Evolutionary conservation across 2,888 invertebrate genomes (phyloP).

Genomic region (Geophilus truncorum): DNA sequence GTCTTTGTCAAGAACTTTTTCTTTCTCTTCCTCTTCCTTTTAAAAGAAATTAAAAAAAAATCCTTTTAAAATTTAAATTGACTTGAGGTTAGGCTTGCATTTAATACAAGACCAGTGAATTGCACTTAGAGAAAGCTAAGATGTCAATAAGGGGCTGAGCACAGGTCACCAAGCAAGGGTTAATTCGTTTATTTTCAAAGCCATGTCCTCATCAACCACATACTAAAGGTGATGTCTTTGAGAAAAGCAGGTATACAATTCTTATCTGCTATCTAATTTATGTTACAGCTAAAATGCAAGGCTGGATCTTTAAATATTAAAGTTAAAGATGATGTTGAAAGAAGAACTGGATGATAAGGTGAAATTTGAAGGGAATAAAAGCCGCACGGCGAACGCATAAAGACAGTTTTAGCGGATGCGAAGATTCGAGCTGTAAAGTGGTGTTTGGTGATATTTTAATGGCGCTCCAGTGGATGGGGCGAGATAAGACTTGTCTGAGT

Average conservation of each 20-base stretch:
- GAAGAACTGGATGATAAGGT: neutral
- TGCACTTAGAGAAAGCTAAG: neutral
- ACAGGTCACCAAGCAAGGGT: neutral
- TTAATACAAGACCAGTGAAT: neutral
- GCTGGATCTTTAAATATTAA: neutral
- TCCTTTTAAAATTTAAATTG: neutral
- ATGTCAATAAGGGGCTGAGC: neutral
- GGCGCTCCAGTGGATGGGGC: neutral
- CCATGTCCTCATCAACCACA: neutral
- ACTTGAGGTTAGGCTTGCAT: neutral
- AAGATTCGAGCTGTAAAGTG: neutral
- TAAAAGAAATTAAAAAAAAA: too few species aligned
- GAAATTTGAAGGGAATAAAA: neutral
- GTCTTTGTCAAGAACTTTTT: neutral
- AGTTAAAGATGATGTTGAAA: neutral
- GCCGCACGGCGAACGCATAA: neutral
- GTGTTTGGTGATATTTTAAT: neutral
- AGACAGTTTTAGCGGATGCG: neutral
- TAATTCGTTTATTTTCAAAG: neutral
- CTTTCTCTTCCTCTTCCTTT: neutral
- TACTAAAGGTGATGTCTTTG: neutral
- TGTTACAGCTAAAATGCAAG: neutral
- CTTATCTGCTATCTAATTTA: neutral
- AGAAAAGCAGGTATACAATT: neutral
- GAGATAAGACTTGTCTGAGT: neutral